Conservation (phyloP, 64 coral and sea anemone species). For the Stylophora pistillata region DNA sequence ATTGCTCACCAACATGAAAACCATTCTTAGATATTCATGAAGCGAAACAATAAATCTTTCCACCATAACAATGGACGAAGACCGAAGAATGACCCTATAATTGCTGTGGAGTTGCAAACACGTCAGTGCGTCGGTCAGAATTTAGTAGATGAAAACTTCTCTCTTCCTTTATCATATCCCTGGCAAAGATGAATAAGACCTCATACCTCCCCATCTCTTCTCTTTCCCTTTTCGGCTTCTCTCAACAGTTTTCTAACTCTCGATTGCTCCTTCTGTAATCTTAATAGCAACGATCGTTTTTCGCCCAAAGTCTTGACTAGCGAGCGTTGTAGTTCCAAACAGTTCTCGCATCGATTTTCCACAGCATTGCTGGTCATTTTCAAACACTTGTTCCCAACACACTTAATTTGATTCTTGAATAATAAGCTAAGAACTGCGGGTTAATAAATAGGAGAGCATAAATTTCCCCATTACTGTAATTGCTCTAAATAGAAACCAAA, state of each 20-base stretch:
- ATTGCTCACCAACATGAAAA: background rate
- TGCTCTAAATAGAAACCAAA: too few species aligned
- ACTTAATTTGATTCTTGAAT: background rate
- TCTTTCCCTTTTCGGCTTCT: conserved; percentile 58
- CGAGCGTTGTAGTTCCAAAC: conserved; percentile 68
- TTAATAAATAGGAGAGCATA: background rate
- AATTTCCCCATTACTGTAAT: background rate
- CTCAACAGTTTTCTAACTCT: conserved; percentile 58
- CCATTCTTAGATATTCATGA: background rate
- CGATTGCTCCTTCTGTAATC: conserved; percentile 78
- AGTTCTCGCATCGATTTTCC: conserved; percentile 59
- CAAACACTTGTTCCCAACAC: background rate
- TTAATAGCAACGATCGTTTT: conserved; percentile 77
- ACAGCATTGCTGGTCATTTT: background rate
- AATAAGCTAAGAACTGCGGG: background rate
- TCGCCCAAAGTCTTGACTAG: conserved; percentile 77
- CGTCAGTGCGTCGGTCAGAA: too few species aligned
- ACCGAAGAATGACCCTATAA: too few species aligned
- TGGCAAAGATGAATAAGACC: conserved; percentile 1
- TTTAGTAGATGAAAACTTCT: background rate
- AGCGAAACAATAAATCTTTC: too few species aligned
- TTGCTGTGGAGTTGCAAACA: too few species aligned
- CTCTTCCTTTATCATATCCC: background rate
- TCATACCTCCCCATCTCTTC: conserved; percentile 39
- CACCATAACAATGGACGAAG: too few species aligned